Percentiles rank a stretch among this genome's conserved stretches.
Evolutionary conservation across 2,888 invertebrate species (phyloP).

Genomic region (Microctonus brassicae): DNA sequence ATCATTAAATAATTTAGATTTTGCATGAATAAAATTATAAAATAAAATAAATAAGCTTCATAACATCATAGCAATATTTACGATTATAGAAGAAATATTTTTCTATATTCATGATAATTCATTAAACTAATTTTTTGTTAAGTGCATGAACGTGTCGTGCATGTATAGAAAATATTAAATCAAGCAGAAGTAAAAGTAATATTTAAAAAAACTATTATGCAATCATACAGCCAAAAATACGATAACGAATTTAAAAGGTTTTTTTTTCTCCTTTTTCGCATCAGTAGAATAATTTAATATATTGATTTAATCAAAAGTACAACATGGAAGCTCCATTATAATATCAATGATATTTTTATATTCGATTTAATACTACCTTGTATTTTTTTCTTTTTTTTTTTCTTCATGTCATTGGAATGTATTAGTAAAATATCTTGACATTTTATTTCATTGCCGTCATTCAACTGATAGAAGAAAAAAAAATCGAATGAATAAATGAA

Average conservation of each 20-base stretch:
- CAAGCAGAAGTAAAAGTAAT: neutral
- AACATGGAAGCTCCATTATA: slow-evolving; percentile 15
- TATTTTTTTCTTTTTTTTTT: neutral
- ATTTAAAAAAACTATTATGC: neutral
- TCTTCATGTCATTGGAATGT: neutral
- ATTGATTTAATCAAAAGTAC: neutral
- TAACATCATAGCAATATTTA: neutral
- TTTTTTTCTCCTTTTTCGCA: neutral
- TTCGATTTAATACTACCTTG: neutral
- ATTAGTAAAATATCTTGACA: neutral
- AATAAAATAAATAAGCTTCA: neutral
- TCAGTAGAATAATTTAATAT: neutral
- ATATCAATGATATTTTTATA: neutral
- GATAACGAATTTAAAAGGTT: neutral
- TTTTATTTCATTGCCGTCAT: neutral
- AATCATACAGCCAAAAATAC: neutral
- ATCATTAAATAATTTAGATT: neutral
- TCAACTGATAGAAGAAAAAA: neutral
- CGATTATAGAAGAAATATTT: neutral
- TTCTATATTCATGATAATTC: neutral
- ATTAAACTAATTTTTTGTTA: neutral
- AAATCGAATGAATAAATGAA: neutral
- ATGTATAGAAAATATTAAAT: slow-evolving; percentile 8
- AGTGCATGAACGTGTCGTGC: neutral
- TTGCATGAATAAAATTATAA: too few species aligned